phyloP scores from a whole-genome alignment of 1,140 invertebrate species.

The Cardiocondyla obscurior region DNA sequence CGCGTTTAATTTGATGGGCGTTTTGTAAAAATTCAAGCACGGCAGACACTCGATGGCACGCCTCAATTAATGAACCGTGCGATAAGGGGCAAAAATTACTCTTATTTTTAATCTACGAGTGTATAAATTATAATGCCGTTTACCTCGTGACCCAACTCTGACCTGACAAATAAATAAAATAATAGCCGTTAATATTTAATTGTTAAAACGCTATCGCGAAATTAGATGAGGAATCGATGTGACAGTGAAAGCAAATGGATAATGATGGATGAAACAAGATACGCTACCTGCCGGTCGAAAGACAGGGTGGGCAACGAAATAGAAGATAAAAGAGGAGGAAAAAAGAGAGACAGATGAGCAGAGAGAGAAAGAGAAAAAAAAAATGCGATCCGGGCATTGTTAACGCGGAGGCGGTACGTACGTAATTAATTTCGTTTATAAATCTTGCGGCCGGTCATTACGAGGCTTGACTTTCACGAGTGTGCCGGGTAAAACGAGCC shows the following conservation, averaged over 20 bases:
- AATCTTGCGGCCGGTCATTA: conserved; percentile 65
- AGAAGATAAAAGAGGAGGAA: neutral
- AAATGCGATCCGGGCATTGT: conserved; percentile 49
- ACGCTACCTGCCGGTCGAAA: conserved; percentile 7
- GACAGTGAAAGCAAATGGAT: conserved; percentile 3
- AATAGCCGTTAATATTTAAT: conserved; percentile 5
- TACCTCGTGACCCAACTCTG: neutral
- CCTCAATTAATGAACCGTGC: neutral
- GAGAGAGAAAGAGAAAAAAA: neutral
- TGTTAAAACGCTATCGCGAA: neutral
- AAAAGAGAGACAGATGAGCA: too few species aligned
- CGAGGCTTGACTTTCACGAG: conserved; percentile 62
- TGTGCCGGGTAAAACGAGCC: conserved; percentile 64
- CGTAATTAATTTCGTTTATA: conserved; percentile 72
- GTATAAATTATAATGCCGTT: neutral
- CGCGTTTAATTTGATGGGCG: neutral
- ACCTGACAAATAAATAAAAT: conserved; percentile 12
- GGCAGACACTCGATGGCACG: neutral
- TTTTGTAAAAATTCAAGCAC: neutral
- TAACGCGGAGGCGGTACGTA: conserved; percentile 64
- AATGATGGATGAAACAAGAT: conserved; percentile 49
- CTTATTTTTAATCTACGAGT: neutral
- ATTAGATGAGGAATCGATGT: conserved; percentile 16
- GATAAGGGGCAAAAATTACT: neutral
- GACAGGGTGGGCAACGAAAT: conserved; percentile 19